Evolutionary conservation across 2,888 invertebrate genomes (phyloP).

Genomic region (Terebella lapidaria): DNA sequence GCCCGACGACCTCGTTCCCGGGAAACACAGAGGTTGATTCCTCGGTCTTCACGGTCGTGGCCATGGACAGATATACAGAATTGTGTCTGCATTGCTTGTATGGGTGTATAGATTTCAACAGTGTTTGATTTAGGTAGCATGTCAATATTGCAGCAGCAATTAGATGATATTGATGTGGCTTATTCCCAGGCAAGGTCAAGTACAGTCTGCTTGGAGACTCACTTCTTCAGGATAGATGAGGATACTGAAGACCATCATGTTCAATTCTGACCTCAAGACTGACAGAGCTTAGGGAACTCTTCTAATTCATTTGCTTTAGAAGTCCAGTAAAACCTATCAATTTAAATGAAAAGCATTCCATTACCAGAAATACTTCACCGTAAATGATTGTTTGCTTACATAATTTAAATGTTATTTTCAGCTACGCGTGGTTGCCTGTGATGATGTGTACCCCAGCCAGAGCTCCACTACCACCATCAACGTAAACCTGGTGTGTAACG

Average conservation of each 20-base stretch:
- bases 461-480: constrained; percentile 35
- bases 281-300: constrained; percentile 20
- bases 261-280: constrained; percentile 15
- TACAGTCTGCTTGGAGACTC: constrained; percentile 44
- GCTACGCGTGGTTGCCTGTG: constrained; percentile 34
- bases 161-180: background rate
- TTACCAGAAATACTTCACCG: too few relatives aligned
- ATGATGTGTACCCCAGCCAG: constrained; percentile 27
- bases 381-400: too few relatives aligned
- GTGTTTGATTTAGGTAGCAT: background rate
- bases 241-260: constrained; percentile 28
- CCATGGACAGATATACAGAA: constrained; percentile 23
- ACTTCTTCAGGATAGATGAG: constrained; percentile 34
- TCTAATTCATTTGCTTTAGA: too few relatives aligned
- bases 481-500: constrained; percentile 37
- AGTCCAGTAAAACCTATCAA: too few relatives aligned
- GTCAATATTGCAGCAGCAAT: background rate
- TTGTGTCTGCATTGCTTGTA: constrained; percentile 6
- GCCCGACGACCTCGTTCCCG: constrained; percentile 13
- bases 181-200: constrained; percentile 28
- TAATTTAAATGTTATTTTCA: too few relatives aligned
- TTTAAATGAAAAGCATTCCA: too few relatives aligned
- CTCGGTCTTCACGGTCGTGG: constrained; percentile 18
- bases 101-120: background rate
- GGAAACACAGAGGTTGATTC: constrained; percentile 14